Evolutionary conservation across 2,113 vertebrate species (phyloP).

Genomic region (Jaculus jaculus): DNA sequence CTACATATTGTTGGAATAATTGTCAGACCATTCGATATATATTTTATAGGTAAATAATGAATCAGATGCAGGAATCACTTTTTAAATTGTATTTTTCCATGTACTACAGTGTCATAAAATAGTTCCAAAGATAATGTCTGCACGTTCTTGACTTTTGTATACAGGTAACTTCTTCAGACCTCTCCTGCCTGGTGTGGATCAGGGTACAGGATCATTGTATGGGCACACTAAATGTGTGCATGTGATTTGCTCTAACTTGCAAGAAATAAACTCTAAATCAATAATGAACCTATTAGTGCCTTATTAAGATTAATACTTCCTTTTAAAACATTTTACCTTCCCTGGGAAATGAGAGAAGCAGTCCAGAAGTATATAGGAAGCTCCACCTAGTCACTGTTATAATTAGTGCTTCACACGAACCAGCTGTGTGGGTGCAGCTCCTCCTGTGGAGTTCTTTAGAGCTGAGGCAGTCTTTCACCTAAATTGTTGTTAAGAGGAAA

Average conservation of each 20-base stretch:
- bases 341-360: background rate
- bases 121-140: background rate
- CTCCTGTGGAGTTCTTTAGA: background rate
- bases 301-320: constrained; percentile 30
- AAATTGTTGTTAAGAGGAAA: background rate
- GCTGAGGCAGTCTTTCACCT: background rate
- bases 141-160: background rate
- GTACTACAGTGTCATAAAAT: no score
- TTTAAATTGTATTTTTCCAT: no score
- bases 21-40: background rate
- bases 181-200: rapidly evolving
- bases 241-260: background rate
- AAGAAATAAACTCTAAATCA: background rate
- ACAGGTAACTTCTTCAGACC: background rate
- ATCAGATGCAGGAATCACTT: background rate
- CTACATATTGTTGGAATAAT: background rate
- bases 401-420: no score
- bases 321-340: background rate
- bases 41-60: constrained; percentile 8
- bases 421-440: background rate
- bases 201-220: background rate
- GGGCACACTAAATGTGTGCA: background rate
- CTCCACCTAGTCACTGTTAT: background rate
- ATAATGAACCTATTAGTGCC: background rate
- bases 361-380: background rate